Base-by-base conservation (phyloP, 2,797 vertebrate genomes). In the Coreius guichenoti region DNA sequence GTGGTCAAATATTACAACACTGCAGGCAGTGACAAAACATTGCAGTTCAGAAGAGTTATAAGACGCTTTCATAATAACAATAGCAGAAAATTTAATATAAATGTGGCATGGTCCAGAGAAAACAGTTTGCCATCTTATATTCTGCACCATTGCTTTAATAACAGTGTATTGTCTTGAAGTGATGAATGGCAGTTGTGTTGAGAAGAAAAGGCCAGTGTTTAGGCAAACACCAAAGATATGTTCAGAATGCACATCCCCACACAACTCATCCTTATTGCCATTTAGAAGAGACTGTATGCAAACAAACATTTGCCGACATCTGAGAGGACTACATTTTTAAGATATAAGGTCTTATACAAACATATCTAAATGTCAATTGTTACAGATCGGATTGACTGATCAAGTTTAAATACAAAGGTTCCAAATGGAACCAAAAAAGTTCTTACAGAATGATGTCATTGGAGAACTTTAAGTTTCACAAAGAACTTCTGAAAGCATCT, bases 131-230 rank as follows among this genome's bases (percentile, higher is more conserved):
- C 61, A 78, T 94, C 85, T 90, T 88, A 84, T 92, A 91, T 91
- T 88, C 85, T 87, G 84, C 81, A 83, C 88, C 83, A 84, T 86
- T 82, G 87, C 86, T 67, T 89, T 91, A 91, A 94, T 93, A 93
- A 92, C 90, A 87, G 86, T 9, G 92, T 95, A 95, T 95, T 96
- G 95, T 96, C 91, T 88, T 90, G 75, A 86, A 0, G 39, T 74
- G 89, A 95, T 96, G 93, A 96, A 95, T 95, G 91, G 92, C 83
- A 89, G 88, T 93, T 94, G 93, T 95, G 90, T 87, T 87, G 85
- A 95, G 93, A 95, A 95, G 94, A 96, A 95, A 95, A 94, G 94
- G 84, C 80, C 92, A 93, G 94, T 96, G 95, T 95, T 95, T 91
- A 87, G 89, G 81, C 83, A 88, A 94, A 93, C 92, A 90, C 89